phyloP scores from a whole-genome alignment of 2,797 vertebrate species.

The Melanotaenia parkinsoni region DNA sequence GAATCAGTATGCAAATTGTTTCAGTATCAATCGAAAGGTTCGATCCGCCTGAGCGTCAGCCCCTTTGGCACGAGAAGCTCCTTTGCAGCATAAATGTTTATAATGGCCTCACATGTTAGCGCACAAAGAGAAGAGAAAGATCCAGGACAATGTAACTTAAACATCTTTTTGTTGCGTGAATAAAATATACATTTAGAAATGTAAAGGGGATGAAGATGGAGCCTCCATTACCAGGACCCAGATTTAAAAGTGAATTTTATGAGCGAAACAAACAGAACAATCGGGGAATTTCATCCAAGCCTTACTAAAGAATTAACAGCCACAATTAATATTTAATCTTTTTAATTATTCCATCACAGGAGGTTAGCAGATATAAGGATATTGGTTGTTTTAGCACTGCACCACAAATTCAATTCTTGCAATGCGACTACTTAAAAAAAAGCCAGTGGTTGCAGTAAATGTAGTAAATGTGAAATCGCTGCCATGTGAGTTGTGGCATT shows the following conservation, averaged over 20 bases:
- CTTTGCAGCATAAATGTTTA: conserved; percentile 79
- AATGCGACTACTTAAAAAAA: not conserved
- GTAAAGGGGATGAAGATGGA: conserved; percentile 1
- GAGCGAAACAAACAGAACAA: conserved; percentile 9
- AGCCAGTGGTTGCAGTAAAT: not conserved
- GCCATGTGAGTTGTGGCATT: not conserved
- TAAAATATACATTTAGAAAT: conserved; percentile 23
- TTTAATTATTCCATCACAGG: not conserved
- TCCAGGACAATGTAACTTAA: not conserved
- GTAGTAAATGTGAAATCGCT: not conserved
- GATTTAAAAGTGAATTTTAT: conserved; percentile 3
- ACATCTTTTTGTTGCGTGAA: conserved; percentile 17
- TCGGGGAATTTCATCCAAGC: not conserved
- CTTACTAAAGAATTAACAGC: conserved; percentile 8
- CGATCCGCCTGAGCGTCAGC: conserved; percentile 96
- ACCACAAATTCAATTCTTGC: not conserved
- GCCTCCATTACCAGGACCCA: conserved; percentile 7
- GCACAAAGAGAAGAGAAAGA: conserved; percentile 10
- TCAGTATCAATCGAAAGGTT: conserved; percentile 99
- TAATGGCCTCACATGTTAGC: conserved; percentile 67
- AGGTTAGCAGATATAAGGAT: not conserved
- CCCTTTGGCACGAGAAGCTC: conserved; percentile 88
- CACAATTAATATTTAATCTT: conserved; percentile 22
- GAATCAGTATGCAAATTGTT: conserved; percentile 99
- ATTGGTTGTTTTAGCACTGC: not conserved